Evolutionary conservation across 2,113 vertebrate species (phyloP).

Genomic region (Corythornis cristatus): DNA sequence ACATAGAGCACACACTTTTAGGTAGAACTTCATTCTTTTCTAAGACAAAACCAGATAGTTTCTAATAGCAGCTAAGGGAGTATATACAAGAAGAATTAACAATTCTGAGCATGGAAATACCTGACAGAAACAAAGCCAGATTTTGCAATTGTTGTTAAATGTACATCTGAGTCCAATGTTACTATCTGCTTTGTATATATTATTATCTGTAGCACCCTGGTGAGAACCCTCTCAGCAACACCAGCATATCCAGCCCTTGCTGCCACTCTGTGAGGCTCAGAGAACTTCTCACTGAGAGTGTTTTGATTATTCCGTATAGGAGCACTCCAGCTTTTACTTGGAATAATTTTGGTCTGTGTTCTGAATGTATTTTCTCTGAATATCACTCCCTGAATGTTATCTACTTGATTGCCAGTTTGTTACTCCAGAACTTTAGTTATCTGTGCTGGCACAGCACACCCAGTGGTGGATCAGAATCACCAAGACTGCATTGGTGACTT

Average conservation of each 20-base stretch:
- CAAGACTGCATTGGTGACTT: fast-evolving
- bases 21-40: neutral
- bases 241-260: fast-evolving
- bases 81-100: neutral
- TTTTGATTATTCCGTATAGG: neutral
- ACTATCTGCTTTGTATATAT: neutral
- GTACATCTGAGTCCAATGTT: neutral
- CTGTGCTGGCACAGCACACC: neutral
- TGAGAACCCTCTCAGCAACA: neutral
- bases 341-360: neutral
- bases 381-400: neutral
- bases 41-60: neutral
- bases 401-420: neutral
- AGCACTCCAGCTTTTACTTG: neutral
- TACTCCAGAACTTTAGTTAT: neutral
- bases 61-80: neutral
- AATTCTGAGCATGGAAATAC: neutral
- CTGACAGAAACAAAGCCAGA: neutral
- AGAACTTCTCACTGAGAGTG: neutral
- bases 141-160: neutral
- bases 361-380: neutral
- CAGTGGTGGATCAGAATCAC: neutral
- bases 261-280: neutral
- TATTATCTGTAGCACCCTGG: neutral
- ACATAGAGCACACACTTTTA: neutral